Evolutionary conservation across 2,888 invertebrate genomes (phyloP).

Genomic region (Chloromyia formosa): DNA sequence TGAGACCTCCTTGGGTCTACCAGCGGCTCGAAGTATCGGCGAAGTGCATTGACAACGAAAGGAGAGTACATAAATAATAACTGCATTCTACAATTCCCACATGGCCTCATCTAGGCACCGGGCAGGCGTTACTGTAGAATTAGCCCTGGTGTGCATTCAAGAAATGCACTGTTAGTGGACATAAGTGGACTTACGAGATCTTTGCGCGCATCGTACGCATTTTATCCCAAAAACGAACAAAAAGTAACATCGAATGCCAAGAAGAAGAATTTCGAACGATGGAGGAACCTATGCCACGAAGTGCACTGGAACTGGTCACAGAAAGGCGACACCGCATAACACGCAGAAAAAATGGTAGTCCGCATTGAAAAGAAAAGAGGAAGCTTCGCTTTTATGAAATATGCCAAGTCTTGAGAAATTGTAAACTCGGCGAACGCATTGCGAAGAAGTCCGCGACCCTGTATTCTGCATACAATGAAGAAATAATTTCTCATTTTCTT

Average conservation of each 20-base stretch:
- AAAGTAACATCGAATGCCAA: background rate
- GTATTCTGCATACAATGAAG: slow-evolving; percentile 49
- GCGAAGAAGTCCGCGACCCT: slow-evolving; percentile 25
- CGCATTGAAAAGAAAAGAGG: slow-evolving; percentile 32
- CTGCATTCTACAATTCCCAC: slow-evolving; percentile 47
- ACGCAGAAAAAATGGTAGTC: slow-evolving; percentile 27
- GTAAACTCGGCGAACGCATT: background rate
- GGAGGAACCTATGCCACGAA: background rate
- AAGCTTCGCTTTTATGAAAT: slow-evolving; percentile 46
- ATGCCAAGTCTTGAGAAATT: slow-evolving; percentile 43
- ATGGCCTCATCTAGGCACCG: slow-evolving; percentile 32
- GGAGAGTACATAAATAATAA: slow-evolving; percentile 49
- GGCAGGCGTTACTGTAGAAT: slow-evolving; percentile 37
- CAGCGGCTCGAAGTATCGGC: background rate
- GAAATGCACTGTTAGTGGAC: slow-evolving; percentile 36
- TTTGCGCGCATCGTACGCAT: slow-evolving; percentile 20
- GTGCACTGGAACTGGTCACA: slow-evolving; percentile 41
- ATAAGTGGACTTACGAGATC: slow-evolving; percentile 29
- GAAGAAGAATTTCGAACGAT: slow-evolving; percentile 10
- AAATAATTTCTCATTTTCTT: slow-evolving; percentile 47
- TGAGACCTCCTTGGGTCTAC: background rate
- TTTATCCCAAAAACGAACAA: slow-evolving; percentile 20
- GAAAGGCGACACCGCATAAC: slow-evolving; percentile 33
- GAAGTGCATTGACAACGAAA: slow-evolving; percentile 29
- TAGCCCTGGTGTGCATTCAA: slow-evolving; percentile 23